These are phyloP conservation scores for Tetraneura akinire DNA, from an alignment of 1,140 invertebrate species.

Conservation along the genomic window DNA sequence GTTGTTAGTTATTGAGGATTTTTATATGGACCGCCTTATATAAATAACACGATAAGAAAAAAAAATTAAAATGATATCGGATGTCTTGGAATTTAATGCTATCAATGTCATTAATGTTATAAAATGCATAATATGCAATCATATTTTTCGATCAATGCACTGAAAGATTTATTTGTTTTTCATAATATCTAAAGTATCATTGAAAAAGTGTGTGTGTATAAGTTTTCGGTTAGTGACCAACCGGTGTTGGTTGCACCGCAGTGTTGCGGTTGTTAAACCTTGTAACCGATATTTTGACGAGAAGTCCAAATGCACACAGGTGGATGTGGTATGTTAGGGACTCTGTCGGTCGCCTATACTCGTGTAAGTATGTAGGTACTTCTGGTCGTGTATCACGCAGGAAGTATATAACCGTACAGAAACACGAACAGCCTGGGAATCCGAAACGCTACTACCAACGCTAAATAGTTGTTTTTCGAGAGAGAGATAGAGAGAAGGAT, in stretches of 20 bases:
- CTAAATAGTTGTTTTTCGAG: slow-evolving; percentile 29
- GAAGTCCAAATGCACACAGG: not conserved
- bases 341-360: no score
- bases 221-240: slow-evolving; percentile 25
- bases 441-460: not conserved
- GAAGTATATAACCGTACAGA: slow-evolving; percentile 9
- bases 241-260: slow-evolving; percentile 15
- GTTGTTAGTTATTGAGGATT: no score
- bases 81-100: slow-evolving; percentile 12
- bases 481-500: not conserved
- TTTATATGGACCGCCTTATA: no score
- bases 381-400: slow-evolving; percentile 2
- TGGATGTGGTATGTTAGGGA: slow-evolving; percentile 19
- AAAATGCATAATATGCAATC: not conserved
- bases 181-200: slow-evolving; percentile 11
- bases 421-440: slow-evolving; percentile 50
- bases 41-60: no score
- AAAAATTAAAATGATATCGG: not conserved
- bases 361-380: not conserved
- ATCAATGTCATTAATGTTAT: slow-evolving; percentile 10
- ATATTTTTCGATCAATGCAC: not conserved
- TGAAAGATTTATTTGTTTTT: slow-evolving; percentile 25
- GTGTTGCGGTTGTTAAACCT: slow-evolving; percentile 38
- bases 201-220: not conserved
- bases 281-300: slow-evolving; percentile 28